Base-by-base conservation (phyloP, 1,140 invertebrate species). In the Tetragnatha versicolor region DNA sequence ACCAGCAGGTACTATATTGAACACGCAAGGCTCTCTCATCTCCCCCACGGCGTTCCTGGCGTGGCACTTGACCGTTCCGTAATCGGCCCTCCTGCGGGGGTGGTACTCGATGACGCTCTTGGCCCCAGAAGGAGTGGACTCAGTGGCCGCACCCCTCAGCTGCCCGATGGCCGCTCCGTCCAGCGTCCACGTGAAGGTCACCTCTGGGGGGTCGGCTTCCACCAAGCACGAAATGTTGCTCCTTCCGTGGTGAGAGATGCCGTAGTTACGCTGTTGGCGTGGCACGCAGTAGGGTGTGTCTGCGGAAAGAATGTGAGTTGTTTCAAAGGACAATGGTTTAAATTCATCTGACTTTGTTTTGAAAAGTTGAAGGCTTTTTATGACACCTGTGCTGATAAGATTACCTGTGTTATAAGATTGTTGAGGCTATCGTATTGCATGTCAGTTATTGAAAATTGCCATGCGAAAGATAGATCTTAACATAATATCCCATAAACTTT, bases 1-100 rank as follows among this genome's bases (percentile, higher is more conserved):
- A 95, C 93, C 94, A 83, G 93, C 93, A 61, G 94, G 92, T 82
- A 96, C 94, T 42, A 97, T 93, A 83, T 95, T 93, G 84, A 93
- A 95, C 51, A 94, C 91, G 84, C 95, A 97, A n/a, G 93, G 93
- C 47, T 90, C 88, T 65, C 87, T 86, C 83, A 92, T 91, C 10
- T 85, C 84, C 17, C 94, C 94, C 53, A 96, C 92, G 78, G 88
- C 88, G 83, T 96, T 96, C 7, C 88, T 89, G 0, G 93, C 94
- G 89, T 92, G 94, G 85, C 94, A 96, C 29, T 92, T 90, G 10
- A 95, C 87, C 9, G 92, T 93, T 31, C 94, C 94, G 83, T 95
- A 96, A 86, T 95, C 93, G 86, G 94, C 90, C 83, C 92, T 91
- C 29, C 88, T 92, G 25, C 92, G 89, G 1, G 94, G 94, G 65